phyloP scores from a whole-genome alignment of 2,888 invertebrate genomes.

The Cataglyphis rosenhaueri region DNA sequence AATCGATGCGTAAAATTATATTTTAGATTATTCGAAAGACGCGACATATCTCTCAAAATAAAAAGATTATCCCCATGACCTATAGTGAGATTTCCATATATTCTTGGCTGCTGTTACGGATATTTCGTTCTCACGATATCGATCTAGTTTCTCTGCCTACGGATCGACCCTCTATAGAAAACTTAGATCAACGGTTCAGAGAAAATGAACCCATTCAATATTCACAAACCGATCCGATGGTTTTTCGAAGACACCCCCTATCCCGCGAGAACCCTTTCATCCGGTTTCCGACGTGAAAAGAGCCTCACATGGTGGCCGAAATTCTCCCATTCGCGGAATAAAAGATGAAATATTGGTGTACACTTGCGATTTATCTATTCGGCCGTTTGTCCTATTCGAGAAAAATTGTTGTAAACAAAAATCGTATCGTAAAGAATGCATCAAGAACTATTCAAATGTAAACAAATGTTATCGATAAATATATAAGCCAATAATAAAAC shows the following conservation, averaged over 20 bases:
- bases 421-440: background rate
- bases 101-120: slow-evolving; percentile 28
- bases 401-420: slow-evolving; percentile 24
- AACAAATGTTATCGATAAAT: slow-evolving; percentile 14
- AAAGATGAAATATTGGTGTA: background rate
- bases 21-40: background rate
- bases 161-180: slow-evolving; percentile 61
- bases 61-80: slow-evolving; percentile 58
- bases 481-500: background rate
- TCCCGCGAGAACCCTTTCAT: slow-evolving; percentile 65
- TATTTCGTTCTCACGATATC: slow-evolving; percentile 78
- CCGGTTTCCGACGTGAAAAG: slow-evolving; percentile 56
- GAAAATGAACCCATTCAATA: slow-evolving; percentile 77
- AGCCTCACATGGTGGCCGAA: slow-evolving; percentile 46
- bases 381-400: background rate
- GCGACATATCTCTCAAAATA: slow-evolving; percentile 65
- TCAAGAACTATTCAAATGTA: background rate
- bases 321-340: slow-evolving; percentile 47
- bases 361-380: background rate
- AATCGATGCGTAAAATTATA: background rate
- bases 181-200: slow-evolving; percentile 61
- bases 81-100: slow-evolving; percentile 43
- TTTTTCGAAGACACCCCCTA: slow-evolving; percentile 62
- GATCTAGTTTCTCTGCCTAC: slow-evolving; percentile 68
- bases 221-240: slow-evolving; percentile 72